Conservation (phyloP, 2,888 invertebrate genomes). For the Omphaloscelis lunosa region DNA sequence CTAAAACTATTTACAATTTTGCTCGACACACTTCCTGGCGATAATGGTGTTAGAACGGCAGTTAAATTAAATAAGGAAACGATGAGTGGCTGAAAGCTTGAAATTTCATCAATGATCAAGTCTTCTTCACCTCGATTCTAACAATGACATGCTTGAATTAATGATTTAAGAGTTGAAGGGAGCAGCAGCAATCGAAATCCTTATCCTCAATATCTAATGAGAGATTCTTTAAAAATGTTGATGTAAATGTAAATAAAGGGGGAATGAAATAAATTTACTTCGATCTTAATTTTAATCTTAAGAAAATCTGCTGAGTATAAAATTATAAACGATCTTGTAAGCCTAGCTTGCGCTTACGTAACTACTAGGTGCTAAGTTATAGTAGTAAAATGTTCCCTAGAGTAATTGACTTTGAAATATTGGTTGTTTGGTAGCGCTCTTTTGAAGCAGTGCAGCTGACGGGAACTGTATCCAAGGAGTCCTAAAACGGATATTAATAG, state of each 20-base stretch:
- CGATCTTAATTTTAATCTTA: slow-evolving; percentile 87
- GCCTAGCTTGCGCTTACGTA: slow-evolving; percentile 88
- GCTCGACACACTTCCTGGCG: slow-evolving; percentile 88
- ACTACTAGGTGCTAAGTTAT: slow-evolving; percentile 88
- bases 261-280: slow-evolving; percentile 67
- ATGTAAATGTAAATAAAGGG: slow-evolving; percentile 63
- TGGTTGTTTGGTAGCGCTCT: slow-evolving; percentile 78
- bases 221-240: slow-evolving; percentile 46
- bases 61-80: slow-evolving; percentile 72
- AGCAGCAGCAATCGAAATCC: slow-evolving; percentile 75
- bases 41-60: slow-evolving; percentile 75
- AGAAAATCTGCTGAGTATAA: slow-evolving; percentile 88
- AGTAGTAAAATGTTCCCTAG: slow-evolving; percentile 94
- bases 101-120: slow-evolving; percentile 89
- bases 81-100: slow-evolving; percentile 84
- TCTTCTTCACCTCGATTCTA: slow-evolving; percentile 61
- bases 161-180: slow-evolving; percentile 60
- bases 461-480: slow-evolving; percentile 78
- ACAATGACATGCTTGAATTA: slow-evolving; percentile 66
- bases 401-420: slow-evolving; percentile 96
- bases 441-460: slow-evolving; percentile 76
- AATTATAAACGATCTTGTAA: slow-evolving; percentile 89
- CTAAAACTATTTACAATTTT: slow-evolving; percentile 85
- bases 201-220: slow-evolving; percentile 57
- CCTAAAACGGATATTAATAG: slow-evolving; percentile 77